phyloP scores from a whole-genome alignment of 1,140 invertebrate species.

The Drosophila dunni region DNA sequence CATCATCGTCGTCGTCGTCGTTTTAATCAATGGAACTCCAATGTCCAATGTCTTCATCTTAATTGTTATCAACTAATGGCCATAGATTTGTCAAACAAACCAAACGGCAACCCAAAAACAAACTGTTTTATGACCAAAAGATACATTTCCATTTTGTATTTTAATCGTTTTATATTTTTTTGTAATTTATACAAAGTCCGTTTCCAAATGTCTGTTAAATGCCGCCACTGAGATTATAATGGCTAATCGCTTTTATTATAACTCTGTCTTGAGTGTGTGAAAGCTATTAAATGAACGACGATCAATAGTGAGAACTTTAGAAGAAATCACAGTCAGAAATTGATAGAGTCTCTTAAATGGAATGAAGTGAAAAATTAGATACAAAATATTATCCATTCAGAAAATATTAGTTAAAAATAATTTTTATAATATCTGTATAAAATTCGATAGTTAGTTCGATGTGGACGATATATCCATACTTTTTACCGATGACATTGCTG shows the following conservation, averaged over 20 bases:
- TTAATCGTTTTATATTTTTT: conserved; percentile 18
- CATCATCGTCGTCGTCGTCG: too few relatives aligned
- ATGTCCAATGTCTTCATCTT: conserved; percentile 41
- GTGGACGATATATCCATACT: too few relatives aligned
- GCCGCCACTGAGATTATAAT: conserved; percentile 53
- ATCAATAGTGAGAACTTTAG: background rate
- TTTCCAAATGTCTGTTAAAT: conserved; percentile 66
- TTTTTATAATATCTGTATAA: too few relatives aligned
- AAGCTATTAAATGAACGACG: conserved; percentile 57
- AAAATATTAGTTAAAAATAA: too few relatives aligned
- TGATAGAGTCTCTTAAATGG: too few relatives aligned
- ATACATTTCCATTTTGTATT: conserved; percentile 63
- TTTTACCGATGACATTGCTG: background rate
- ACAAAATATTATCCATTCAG: too few relatives aligned
- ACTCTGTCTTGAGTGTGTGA: conserved; percentile 66
- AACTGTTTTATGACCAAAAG: conserved; percentile 66
- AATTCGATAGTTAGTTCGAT: too few relatives aligned
- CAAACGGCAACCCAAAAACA: conserved; percentile 51
- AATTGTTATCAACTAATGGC: conserved; percentile 77
- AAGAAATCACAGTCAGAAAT: too few relatives aligned
- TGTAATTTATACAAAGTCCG: conserved; percentile 66
- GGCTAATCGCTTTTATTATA: conserved; percentile 38
- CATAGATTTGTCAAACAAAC: conserved; percentile 64
- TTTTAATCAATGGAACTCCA: too few relatives aligned
- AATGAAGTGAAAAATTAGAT: too few relatives aligned